phyloP scores from a whole-genome alignment of 2,113 vertebrate species.

The Daubentonia madagascariensis region DNA sequence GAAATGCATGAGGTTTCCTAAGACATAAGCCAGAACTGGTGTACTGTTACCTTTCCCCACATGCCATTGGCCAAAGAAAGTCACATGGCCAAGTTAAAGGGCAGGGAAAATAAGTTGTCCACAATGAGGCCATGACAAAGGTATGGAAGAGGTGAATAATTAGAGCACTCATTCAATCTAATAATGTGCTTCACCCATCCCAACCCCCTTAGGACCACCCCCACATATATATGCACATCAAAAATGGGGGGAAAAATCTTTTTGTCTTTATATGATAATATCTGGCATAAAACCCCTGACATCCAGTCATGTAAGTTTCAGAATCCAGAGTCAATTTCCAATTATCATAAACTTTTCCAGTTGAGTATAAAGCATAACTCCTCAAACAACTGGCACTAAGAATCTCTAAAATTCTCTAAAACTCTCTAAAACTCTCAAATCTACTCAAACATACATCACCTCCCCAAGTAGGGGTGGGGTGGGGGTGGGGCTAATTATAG shows the following conservation, averaged over 20 bases:
- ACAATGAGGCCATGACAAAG: not conserved
- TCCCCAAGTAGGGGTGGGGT: not conserved
- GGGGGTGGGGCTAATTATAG: not conserved
- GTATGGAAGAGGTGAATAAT: not conserved
- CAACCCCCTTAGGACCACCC: not conserved
- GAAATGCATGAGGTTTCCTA: not conserved
- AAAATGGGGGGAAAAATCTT: not conserved
- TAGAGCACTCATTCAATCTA: not conserved
- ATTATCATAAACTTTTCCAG: slow-evolving; percentile 23
- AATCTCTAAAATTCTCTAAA: too few relatives aligned
- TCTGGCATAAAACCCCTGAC: not conserved
- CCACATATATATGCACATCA: not conserved
- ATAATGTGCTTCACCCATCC: not conserved
- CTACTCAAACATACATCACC: not conserved
- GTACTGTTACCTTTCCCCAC: not conserved
- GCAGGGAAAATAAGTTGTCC: slow-evolving; percentile 19
- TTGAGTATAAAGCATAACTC: slow-evolving; percentile 19
- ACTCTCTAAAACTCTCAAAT: slow-evolving; percentile 15
- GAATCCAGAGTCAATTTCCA: slow-evolving; percentile 23
- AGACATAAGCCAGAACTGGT: not conserved
- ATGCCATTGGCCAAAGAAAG: not conserved
- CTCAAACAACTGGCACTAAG: not conserved
- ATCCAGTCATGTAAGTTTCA: slow-evolving; percentile 5
- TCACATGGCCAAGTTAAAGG: not conserved
- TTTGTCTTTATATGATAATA: not conserved